Percentiles rank a stretch among this genome's conserved stretches.
Conservation (phyloP, 1,140 invertebrate species). For the Lepidurus packardi region DNA sequence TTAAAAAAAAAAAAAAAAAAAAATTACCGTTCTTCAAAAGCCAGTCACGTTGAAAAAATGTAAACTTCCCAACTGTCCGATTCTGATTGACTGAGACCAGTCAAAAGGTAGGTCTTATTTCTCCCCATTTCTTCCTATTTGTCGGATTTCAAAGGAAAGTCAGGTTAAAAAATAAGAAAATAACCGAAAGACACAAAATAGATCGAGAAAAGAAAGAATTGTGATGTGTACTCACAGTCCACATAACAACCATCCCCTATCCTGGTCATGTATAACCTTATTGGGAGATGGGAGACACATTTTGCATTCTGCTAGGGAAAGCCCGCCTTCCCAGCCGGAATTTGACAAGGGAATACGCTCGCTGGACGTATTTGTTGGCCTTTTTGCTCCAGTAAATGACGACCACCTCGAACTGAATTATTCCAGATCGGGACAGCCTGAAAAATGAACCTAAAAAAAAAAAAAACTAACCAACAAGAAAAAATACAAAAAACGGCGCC, state of each 20-base stretch:
- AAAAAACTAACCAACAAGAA: no score
- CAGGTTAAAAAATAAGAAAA: not conserved
- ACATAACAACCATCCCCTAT: not conserved
- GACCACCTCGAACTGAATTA: not conserved
- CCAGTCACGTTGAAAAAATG: not conserved
- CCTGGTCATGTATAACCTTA: constrained; percentile 1
- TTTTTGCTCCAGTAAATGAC: not conserved
- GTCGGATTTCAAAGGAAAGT: not conserved
- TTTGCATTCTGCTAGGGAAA: constrained; percentile 6
- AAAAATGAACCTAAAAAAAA: not conserved
- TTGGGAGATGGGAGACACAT: not conserved
- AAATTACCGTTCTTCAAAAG: no score
- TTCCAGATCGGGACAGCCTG: not conserved
- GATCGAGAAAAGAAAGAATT: not conserved
- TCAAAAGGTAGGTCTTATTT: not conserved
- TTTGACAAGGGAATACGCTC: constrained; percentile 3
- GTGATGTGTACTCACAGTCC: not conserved
- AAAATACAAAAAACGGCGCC: no score
- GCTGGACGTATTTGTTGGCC: not conserved
- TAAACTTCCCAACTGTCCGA: not conserved
- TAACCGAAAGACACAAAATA: no score
- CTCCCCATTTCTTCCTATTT: not conserved
- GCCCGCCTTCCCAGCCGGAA: not conserved
- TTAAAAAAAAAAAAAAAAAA: no score
- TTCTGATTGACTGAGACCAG: not conserved